Conservation (phyloP, 2,888 invertebrate species). For the Unio pictorum region DNA sequence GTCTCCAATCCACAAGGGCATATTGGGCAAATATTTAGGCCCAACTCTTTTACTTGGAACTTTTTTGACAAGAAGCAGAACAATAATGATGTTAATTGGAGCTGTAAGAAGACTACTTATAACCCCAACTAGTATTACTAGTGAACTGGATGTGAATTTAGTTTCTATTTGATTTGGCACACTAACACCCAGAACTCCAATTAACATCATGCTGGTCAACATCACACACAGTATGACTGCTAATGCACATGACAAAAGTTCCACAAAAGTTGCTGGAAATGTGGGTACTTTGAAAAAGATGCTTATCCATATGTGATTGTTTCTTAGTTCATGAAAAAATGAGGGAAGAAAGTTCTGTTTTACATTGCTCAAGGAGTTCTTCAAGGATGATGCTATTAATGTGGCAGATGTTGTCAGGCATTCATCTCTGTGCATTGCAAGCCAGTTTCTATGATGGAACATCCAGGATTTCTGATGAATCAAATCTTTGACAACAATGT, state of each 20-base stretch:
- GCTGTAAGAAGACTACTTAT: conserved; percentile 39
- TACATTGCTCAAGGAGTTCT: conserved; percentile 8
- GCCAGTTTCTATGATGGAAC: conserved; percentile 51
- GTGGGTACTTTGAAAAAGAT: conserved; percentile 53
- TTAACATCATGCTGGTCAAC: conserved; percentile 60
- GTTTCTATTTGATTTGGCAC: conserved; percentile 27
- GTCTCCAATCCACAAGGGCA: no score
- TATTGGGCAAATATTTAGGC: no score
- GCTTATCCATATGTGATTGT: conserved; percentile 64
- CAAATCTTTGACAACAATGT: conserved; percentile 44
- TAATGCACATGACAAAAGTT: conserved; percentile 58
- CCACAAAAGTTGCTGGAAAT: conserved; percentile 40
- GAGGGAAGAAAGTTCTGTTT: conserved; percentile 27
- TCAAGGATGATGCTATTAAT: conserved; percentile 24
- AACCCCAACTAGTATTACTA: conserved; percentile 40
- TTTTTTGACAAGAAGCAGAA: conserved; percentile 30
- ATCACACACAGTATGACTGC: conserved; percentile 52
- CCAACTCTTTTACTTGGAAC: no score
- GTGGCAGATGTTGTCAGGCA: conserved; percentile 18
- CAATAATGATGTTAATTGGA: conserved; percentile 40
- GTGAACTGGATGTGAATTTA: conserved; percentile 17
- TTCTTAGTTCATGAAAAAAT: conserved; percentile 37
- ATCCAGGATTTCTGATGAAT: conserved; percentile 38
- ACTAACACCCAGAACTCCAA: conserved; percentile 43
- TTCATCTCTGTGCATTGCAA: conserved; percentile 36